These are phyloP conservation scores for Protonibea diacanthus DNA, from an alignment of 2,797 vertebrate genomes.

Conservation along the genomic window DNA sequence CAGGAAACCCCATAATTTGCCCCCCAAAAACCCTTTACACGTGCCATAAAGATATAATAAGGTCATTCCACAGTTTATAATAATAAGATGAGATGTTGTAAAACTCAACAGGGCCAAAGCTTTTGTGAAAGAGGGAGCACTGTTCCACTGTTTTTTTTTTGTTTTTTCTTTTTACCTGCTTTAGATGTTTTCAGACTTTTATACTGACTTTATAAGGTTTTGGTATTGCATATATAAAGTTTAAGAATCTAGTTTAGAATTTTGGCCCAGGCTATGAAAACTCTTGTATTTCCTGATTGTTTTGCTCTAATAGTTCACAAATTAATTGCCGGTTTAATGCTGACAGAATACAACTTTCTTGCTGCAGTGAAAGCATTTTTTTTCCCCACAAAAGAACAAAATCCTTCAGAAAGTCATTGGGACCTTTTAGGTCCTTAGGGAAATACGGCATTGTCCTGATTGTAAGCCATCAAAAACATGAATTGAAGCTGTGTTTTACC, in stretches of 20 bases:
- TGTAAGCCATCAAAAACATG: slow-evolving; percentile 36
- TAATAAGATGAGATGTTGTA: not conserved
- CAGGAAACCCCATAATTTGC: slow-evolving; percentile 22
- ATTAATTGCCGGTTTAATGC: slow-evolving; percentile 18
- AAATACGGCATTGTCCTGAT: slow-evolving; percentile 40
- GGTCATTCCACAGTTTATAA: not conserved
- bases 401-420: slow-evolving; percentile 34
- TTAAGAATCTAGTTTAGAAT: not conserved
- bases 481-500: slow-evolving; percentile 31
- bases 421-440: slow-evolving; percentile 12
- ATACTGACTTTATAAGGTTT: not conserved
- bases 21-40: not conserved
- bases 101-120: not conserved
- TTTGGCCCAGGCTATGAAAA: slow-evolving; percentile 1
- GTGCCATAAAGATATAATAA: not conserved
- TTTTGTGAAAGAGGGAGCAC: not conserved
- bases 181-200: not conserved
- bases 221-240: not conserved
- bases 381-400: slow-evolving; percentile 9
- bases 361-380: not conserved
- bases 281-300: not conserved
- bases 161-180: not conserved
- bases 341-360: not conserved
- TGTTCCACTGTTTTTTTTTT: not conserved
- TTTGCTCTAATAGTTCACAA: not conserved